Evolutionary conservation across 2,888 invertebrate genomes (phyloP).

Genomic region (Elgonia sp.): DNA sequence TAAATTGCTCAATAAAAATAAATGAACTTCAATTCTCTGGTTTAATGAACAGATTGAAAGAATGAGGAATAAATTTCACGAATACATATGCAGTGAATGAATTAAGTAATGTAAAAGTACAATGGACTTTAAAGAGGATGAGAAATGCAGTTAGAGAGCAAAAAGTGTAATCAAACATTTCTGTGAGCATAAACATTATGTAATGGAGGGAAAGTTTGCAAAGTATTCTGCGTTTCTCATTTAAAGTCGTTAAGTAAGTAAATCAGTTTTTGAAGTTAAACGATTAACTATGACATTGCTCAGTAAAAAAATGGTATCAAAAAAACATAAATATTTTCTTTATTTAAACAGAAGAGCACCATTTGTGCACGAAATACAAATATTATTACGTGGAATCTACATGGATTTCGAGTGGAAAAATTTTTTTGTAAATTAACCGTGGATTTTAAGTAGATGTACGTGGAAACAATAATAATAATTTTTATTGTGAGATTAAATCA

Average conservation of each 20-base stretch:
- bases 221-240: conserved; percentile 35
- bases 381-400: too few relatives aligned
- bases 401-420: too few relatives aligned
- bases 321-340: background rate
- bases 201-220: background rate
- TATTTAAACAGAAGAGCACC: too few relatives aligned
- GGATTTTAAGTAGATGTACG: too few relatives aligned
- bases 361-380: too few relatives aligned
- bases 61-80: background rate
- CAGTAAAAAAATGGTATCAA: conserved; percentile 10
- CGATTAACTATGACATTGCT: conserved; percentile 32
- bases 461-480: too few relatives aligned
- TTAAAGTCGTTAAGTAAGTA: conserved; percentile 35
- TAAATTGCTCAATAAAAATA: background rate
- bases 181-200: conserved; percentile 12
- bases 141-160: background rate
- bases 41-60: background rate
- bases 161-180: conserved; percentile 7
- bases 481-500: too few relatives aligned
- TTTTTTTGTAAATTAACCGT: too few relatives aligned
- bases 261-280: conserved; percentile 35
- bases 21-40: background rate
- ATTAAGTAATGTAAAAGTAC: background rate
- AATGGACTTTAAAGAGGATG: background rate
- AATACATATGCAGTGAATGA: background rate